These are phyloP conservation scores for Eupelmus urozonus DNA, from an alignment of 2,888 invertebrate species.

Conservation along the genomic window DNA sequence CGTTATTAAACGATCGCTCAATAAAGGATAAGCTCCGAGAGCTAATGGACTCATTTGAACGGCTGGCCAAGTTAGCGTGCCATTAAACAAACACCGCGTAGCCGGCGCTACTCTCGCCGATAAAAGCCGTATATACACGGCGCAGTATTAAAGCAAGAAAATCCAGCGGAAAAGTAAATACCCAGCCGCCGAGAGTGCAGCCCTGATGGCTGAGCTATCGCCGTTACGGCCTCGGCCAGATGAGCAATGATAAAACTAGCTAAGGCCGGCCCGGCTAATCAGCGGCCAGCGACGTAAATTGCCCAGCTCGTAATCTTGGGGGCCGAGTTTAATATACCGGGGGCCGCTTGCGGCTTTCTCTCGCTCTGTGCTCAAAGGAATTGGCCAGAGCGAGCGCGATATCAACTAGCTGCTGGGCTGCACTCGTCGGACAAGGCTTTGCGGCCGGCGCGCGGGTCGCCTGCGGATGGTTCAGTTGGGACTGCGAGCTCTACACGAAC, in stretches of 20 bases:
- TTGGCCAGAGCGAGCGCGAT: constrained; percentile 41
- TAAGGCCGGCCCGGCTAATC: constrained; percentile 17
- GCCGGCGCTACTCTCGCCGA: no score
- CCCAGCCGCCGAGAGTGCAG: not conserved
- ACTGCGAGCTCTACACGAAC: constrained; percentile 53
- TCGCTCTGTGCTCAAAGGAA: constrained; percentile 53
- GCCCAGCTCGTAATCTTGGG: constrained; percentile 36
- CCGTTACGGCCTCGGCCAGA: not conserved
- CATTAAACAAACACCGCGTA: no score
- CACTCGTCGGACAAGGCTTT: constrained; percentile 25
- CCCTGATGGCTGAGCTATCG: not conserved
- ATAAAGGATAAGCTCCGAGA: no score
- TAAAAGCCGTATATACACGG: no score
- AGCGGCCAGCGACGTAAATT: constrained; percentile 44
- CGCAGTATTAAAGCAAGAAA: not conserved
- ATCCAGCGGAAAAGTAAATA: not conserved
- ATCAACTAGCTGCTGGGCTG: no score
- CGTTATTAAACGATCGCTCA: no score
- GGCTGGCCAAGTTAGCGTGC: no score
- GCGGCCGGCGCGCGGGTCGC: constrained; percentile 30
- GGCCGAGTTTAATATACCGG: constrained; percentile 1
- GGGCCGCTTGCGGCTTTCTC: no score
- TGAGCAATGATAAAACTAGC: constrained; percentile 14
- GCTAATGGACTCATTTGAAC: no score
- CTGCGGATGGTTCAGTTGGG: constrained; percentile 45